Conservation (phyloP, 1,140 invertebrate species). For the Charaxes varanes region DNA sequence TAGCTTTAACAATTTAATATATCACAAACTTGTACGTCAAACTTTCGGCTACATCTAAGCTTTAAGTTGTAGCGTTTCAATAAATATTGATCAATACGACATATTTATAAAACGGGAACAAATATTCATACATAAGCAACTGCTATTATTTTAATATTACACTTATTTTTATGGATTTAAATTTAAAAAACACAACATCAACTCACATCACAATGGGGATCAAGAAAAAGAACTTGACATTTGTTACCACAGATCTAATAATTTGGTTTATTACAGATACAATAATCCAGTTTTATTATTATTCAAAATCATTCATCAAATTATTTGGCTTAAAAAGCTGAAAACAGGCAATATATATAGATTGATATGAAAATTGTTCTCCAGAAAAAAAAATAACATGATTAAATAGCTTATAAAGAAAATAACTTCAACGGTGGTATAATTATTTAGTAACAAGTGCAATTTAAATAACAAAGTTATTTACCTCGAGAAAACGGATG, state of each 20-base stretch:
- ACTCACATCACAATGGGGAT: conserved; percentile 67
- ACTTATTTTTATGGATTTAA: conserved; percentile 55
- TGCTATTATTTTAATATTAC: conserved; percentile 24
- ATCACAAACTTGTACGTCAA: conserved; percentile 35
- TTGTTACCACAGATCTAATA: conserved; percentile 16
- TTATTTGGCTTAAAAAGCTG: too few relatives aligned
- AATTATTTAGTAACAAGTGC: too few relatives aligned
- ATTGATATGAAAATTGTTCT: too few relatives aligned
- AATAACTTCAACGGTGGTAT: too few relatives aligned
- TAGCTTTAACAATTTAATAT: too few relatives aligned
- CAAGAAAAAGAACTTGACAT: conserved; percentile 62
- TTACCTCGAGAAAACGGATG: too few relatives aligned
- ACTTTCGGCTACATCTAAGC: conserved; percentile 27
- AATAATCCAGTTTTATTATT: conserved; percentile 1
- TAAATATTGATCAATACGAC: conserved; percentile 47
- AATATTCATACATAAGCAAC: conserved; percentile 24
- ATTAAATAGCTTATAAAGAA: too few relatives aligned
- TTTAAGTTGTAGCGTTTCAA: conserved; percentile 8
- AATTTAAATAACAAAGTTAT: too few relatives aligned
- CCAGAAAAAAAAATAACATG: too few relatives aligned
- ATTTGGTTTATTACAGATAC: background rate
- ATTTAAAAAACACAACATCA: conserved; percentile 45
- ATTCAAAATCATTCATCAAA: too few relatives aligned
- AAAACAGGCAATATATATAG: too few relatives aligned
- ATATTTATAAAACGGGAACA: conserved; percentile 29